Evolutionary conservation across 2,113 vertebrate species (phyloP).

Genomic region (Zosterops japonicus): DNA sequence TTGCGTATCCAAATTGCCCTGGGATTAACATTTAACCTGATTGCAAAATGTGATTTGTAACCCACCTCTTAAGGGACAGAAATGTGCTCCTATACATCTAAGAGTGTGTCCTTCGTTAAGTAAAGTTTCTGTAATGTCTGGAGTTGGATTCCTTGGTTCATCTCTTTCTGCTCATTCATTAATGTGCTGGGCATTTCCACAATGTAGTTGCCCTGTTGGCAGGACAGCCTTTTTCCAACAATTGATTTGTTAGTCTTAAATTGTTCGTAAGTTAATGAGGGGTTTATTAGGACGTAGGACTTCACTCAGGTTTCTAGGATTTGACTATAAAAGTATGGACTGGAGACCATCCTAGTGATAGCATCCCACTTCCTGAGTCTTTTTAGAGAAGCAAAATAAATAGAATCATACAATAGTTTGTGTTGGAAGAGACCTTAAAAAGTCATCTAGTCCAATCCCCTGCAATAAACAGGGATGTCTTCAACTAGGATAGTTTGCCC

Average conservation of each 20-base stretch:
- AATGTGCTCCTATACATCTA: not conserved
- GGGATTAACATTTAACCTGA: slow-evolving; percentile 13
- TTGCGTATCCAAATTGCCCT: not conserved
- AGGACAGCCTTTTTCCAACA: not conserved
- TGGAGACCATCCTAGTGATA: not conserved
- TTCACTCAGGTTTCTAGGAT: not conserved
- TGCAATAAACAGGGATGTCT: not conserved
- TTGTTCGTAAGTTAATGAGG: not conserved
- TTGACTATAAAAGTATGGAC: not conserved
- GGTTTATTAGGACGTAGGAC: not conserved
- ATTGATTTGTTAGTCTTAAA: not conserved
- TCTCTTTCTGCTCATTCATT: not conserved
- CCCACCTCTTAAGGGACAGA: not conserved
- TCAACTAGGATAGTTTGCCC: not conserved
- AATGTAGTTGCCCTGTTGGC: not conserved
- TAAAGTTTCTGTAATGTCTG: not conserved
- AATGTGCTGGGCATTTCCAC: not conserved
- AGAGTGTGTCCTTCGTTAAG: not conserved
- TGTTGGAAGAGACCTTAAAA: not conserved
- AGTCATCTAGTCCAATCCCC: not conserved
- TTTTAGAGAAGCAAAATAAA: not conserved
- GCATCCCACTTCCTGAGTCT: not conserved
- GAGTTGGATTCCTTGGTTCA: not conserved
- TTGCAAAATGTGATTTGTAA: not conserved
- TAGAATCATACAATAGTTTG: not conserved